Evolutionary conservation across 1,140 invertebrate species (phyloP), one percentile per base, ranked within the genome.

Genomic region (Tribolium madens): DNA sequence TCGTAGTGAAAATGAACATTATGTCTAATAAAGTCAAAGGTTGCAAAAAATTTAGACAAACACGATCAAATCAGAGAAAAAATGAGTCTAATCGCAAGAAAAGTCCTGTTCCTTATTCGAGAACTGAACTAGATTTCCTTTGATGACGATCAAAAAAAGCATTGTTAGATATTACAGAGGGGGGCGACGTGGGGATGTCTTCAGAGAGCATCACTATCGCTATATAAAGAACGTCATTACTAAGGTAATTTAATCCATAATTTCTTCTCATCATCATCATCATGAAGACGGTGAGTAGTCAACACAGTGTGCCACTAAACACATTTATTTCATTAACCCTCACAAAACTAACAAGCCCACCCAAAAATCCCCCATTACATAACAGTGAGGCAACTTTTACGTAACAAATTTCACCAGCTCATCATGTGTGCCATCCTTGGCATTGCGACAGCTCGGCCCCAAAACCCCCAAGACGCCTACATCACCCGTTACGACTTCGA

Each of bases 401-500:
- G 15, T 14, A 50, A n/a, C 15, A 12, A 1, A n/a, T 57, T 57
- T 21, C 52, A 57, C 14, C 15, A 15, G 17, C 52, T 57, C n/a
- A 9, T 57, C n/a, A 4, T 21, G 4, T 26, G 13, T n/a, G 52
- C 52, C 52, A 57, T 57, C 52, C 10, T 26, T 52, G 85, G 81
- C 53, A 87, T 85, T 78, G 13, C 78, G 72, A 89, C 88, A 57
- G 87, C 87, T 31, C 87, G 89, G 46, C 84, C 86, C 78, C 86
- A 86, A 71, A 84, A 84, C 79, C 17, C 26, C 9, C 36, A 42
- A 46, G 88, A 89, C 68, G 89, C 89, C 1, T 87, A 88, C 79
- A 87, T 89, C 33, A 78, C 9, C 12, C 69, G 42, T 0, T 71
- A 26, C 15, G 17, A 48, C 33, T 18, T 21, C 70, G 46, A 72